A percentile compares a stretch with the other conserved stretches of the same genome.
These are phyloP conservation scores for Graptemys geographica DNA, from an alignment of 2,797 vertebrate genomes.

Conservation along the genomic window DNA sequence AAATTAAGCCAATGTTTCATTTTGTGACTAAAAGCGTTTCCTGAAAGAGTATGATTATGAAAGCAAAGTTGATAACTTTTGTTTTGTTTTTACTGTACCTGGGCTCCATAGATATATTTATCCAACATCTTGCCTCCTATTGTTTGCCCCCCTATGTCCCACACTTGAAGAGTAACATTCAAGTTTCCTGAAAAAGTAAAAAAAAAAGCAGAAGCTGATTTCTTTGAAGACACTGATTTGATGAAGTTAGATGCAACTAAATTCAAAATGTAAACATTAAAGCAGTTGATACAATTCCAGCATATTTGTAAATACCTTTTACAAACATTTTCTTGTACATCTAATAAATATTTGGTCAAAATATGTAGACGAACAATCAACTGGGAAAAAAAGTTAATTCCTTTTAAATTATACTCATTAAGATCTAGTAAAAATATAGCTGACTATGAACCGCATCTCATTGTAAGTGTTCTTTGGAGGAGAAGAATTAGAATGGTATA, in stretches of 20 bases:
- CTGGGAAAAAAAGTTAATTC: background rate
- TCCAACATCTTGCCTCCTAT: conserved; percentile 99
- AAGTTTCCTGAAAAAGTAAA: conserved; percentile 88
- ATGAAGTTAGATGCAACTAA: conserved; percentile 33
- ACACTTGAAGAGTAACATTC: conserved; percentile 97
- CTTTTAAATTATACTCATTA: background rate
- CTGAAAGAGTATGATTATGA: conserved; percentile 1
- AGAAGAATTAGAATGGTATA: background rate
- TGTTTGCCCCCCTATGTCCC: conserved; percentile 99
- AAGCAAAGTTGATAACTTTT: background rate
- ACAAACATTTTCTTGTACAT: background rate
- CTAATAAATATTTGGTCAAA: background rate
- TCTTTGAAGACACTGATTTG: background rate
- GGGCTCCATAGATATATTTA: conserved; percentile 98
- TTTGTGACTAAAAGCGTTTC: background rate
- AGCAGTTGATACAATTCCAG: background rate
- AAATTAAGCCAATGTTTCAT: conserved; percentile 5
- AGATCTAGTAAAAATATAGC: background rate
- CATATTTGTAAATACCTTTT: conserved; percentile 45
- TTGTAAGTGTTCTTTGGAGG: background rate
- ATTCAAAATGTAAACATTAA: conserved; percentile 21
- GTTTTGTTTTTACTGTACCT: conserved; percentile 78
- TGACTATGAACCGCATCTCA: background rate
- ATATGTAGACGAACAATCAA: background rate
- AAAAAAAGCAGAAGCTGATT: conserved; percentile 13